Evolutionary conservation across 2,888 invertebrate genomes (phyloP).

Genomic region (Ceramica pisi): DNA sequence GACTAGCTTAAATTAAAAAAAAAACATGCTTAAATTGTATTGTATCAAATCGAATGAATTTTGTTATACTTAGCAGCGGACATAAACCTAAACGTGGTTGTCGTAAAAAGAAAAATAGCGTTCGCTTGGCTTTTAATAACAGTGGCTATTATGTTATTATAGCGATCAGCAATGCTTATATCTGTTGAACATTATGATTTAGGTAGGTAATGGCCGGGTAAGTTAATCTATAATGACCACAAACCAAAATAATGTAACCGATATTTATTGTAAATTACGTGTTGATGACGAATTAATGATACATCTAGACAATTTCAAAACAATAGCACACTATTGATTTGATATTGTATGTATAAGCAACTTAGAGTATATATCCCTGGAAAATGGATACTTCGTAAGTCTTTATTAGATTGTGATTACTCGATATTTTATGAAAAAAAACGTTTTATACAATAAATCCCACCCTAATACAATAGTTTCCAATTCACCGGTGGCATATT

Average conservation of each 20-base stretch:
- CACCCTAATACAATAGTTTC: no score
- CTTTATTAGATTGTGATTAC: no score
- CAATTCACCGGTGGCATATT: no score
- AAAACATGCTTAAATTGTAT: neutral
- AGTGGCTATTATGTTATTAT: neutral
- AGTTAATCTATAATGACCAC: neutral
- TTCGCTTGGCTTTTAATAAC: conserved; percentile 16
- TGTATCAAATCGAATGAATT: neutral
- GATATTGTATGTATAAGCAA: no score
- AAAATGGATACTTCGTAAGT: no score
- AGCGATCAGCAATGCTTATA: neutral
- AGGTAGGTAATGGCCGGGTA: neutral
- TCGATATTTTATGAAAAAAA: no score
- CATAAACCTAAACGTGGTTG: neutral
- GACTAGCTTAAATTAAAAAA: neutral
- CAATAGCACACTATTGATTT: no score
- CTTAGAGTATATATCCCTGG: no score
- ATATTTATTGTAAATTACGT: neutral
- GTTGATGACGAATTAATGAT: no score
- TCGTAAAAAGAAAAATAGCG: conserved; percentile 36
- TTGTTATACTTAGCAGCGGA: conserved; percentile 2
- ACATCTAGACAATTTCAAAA: no score
- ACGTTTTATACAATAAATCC: no score
- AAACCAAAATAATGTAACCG: neutral
- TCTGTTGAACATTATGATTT: neutral